Conservation (phyloP, 2,888 invertebrate genomes). For the Ischnus inquisitorius region DNA sequence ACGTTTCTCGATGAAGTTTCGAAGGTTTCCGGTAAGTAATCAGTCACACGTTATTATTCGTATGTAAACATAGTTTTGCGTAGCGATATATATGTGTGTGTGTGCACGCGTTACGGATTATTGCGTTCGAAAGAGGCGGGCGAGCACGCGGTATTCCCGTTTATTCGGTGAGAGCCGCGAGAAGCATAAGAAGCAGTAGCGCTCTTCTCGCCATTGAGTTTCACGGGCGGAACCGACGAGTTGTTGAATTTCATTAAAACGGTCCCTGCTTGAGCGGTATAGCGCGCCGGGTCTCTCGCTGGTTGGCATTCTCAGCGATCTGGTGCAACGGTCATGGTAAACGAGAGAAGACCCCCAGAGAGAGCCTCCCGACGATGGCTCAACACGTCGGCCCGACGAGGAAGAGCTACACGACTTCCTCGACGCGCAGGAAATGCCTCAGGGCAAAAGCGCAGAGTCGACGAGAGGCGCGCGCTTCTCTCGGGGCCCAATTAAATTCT, state of each 20-base stretch:
- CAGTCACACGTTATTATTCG: constrained; percentile 38
- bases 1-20: constrained; percentile 37
- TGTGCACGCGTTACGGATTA: not conserved
- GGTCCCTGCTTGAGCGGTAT: constrained; percentile 55
- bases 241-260: constrained; percentile 69
- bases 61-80: constrained; percentile 42
- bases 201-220: constrained; percentile 58
- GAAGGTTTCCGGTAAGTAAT: constrained; percentile 59
- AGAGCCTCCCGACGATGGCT: constrained; percentile 50
- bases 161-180: constrained; percentile 39
- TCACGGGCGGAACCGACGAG: constrained; percentile 65
- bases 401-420: constrained; percentile 60
- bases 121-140: constrained; percentile 1
- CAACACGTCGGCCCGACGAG: constrained; percentile 40
- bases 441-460: not conserved
- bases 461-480: not conserved
- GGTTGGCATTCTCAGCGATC: constrained; percentile 67
- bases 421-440: constrained; percentile 48
- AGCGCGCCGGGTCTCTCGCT: constrained; percentile 6
- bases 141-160: constrained; percentile 37
- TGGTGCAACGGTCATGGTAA: constrained; percentile 69
- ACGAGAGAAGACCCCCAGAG: constrained; percentile 35
- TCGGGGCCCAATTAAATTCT: constrained; percentile 36
- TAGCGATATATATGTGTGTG: not conserved
- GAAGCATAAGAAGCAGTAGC: constrained; percentile 20